These are phyloP conservation scores for Gonatopus flavifemur DNA, from an alignment of 1,140 invertebrate genomes.

Conservation along the genomic window DNA sequence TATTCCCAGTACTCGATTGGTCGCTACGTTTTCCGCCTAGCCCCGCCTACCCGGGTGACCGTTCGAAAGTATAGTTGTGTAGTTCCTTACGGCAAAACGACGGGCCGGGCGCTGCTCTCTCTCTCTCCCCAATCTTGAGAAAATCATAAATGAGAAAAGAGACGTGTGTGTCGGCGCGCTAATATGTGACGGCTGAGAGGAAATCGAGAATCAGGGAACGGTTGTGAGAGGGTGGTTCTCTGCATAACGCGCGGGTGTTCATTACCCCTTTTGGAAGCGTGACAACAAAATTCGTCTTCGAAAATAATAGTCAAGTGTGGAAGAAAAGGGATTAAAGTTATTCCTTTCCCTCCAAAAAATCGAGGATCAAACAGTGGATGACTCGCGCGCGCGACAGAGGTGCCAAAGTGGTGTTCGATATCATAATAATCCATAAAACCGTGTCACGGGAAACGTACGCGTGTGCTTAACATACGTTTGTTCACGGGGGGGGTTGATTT, in stretches of 20 bases:
- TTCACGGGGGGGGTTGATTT: no score
- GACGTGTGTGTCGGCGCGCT: constrained; percentile 40
- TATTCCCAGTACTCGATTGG: constrained; percentile 33
- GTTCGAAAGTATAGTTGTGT: constrained; percentile 54
- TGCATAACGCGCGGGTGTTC: constrained; percentile 29
- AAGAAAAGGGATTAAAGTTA: no score
- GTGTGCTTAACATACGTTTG: no score
- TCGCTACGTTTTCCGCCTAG: constrained; percentile 25
- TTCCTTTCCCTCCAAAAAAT: neutral
- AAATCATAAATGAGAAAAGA: constrained; percentile 38
- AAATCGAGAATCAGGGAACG: constrained; percentile 18
- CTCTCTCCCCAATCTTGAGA: constrained; percentile 31
- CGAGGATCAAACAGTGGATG: neutral
- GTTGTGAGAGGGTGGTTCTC: constrained; percentile 35
- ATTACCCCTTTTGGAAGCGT: constrained; percentile 22
- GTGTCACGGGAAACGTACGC: no score
- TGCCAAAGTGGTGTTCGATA: constrained; percentile 15
- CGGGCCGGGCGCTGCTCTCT: constrained; percentile 42
- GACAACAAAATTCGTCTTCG: neutral
- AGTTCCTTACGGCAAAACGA: constrained; percentile 45
- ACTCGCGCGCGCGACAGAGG: constrained; percentile 10
- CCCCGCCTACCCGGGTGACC: constrained; percentile 52
- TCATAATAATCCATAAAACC: no score
- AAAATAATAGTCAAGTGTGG: neutral
- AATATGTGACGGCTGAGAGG: constrained; percentile 47